These are phyloP conservation scores for Spicauda simplicius DNA, from an alignment of 2,888 invertebrate genomes.

Conservation along the genomic window DNA sequence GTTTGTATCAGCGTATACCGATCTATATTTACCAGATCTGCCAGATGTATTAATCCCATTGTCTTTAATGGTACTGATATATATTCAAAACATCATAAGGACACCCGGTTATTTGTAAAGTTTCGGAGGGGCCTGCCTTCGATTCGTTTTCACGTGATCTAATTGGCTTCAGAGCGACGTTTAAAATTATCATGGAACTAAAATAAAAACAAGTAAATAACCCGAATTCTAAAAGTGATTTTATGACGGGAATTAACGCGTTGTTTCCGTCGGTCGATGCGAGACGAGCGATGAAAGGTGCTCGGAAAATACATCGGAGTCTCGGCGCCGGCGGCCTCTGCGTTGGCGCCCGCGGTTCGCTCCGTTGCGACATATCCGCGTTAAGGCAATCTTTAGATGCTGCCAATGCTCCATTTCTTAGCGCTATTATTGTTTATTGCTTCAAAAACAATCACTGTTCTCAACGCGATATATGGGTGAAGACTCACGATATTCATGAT, in stretches of 20 bases:
- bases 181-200: conserved; percentile 82
- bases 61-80: conserved; percentile 4
- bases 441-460: conserved; percentile 17
- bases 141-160: conserved; percentile 74
- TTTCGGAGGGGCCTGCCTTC: conserved; percentile 42
- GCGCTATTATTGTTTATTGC: conserved; percentile 34
- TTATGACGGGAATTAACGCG: conserved; percentile 85
- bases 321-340: conserved; percentile 55
- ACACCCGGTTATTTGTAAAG: conserved; percentile 38
- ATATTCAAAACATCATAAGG: conserved; percentile 25
- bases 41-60: conserved; percentile 1
- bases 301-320: conserved; percentile 77
- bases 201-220: conserved; percentile 85
- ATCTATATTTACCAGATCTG: conserved; percentile 3
- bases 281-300: conserved; percentile 83
- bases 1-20: neutral
- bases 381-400: conserved; percentile 39
- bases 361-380: conserved; percentile 69
- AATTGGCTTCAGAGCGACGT: conserved; percentile 76
- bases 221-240: conserved; percentile 84
- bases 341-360: conserved; percentile 49
- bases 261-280: conserved; percentile 84
- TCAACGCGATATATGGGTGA: neutral
- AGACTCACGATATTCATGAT: neutral
- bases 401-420: conserved; percentile 33